Base-by-base conservation (phyloP, 1,140 invertebrate species). In the Pogonognathellus flavescens region DNA sequence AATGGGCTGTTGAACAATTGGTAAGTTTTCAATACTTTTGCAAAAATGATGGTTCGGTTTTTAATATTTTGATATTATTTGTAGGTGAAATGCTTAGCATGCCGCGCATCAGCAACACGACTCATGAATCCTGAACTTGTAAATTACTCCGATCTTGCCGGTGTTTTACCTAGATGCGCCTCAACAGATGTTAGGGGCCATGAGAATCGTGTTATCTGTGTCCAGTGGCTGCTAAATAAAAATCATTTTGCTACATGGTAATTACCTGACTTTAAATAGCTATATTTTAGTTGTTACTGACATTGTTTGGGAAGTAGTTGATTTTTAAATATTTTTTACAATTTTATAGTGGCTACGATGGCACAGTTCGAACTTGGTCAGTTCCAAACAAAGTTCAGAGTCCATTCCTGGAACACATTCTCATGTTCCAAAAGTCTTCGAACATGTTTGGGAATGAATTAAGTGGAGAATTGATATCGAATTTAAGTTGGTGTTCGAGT, bases 331-430 rank as follows among this genome's bases (percentile, higher is more conserved):
- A 70, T 70, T n/a, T 11, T 53, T 57, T 5, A 13, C 53, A 49
- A 5, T 13, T 59, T 83, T 83, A 11, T 31, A 93, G 93, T 90
- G 93, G 93, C 3, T 93, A 92, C 89, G 93, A 94, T 90, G 93
- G 93, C n/a, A 94, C 93, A n/a, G 92, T 94, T 0, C 89, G 93
- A n/a, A 89, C 94, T 7, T 94, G 93, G 93, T 91, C 88, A 88
- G 90, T 90, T 60, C 90, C 90, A 20, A 90, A 90, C 84, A 90
- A 90, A 57, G 31, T 41, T 41, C 31, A 41, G 31, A 90, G 91
- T 50, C 89, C 90, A 57, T 89, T 90, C 70, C 89, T 93, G 55
- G 93, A 94, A 87, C 92, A 93, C 80, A 93, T 93, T 0, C 90
- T 93, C 50, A 91, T 94, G 14, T 94, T 94, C 89, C 91, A 93